Conservation (phyloP, 1,140 invertebrate genomes). For the Cyphomyrmex costatus region DNA sequence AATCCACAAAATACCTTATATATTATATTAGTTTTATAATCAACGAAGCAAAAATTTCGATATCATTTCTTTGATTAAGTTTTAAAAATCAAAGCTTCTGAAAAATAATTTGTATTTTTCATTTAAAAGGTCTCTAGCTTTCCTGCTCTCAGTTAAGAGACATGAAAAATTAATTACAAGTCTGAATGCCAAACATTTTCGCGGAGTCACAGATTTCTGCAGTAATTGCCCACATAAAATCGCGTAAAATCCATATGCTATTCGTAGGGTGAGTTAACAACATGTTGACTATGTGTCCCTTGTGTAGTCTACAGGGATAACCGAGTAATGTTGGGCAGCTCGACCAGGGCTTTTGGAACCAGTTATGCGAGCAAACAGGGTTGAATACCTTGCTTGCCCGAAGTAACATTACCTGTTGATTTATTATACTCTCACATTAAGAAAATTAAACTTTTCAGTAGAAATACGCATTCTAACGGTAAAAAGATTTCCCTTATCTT, state of each 20-base stretch:
- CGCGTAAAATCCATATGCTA: slow-evolving; percentile 71
- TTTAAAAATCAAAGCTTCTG: neutral
- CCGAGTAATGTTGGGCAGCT: slow-evolving; percentile 42
- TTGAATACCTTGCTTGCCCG: slow-evolving; percentile 34
- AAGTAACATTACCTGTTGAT: slow-evolving; percentile 53
- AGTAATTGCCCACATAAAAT: slow-evolving; percentile 81
- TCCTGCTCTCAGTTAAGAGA: neutral
- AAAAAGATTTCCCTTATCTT: neutral
- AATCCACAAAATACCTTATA: neutral
- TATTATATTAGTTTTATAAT: neutral
- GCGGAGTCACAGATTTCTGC: slow-evolving; percentile 49
- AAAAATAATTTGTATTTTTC: slow-evolving; percentile 7
- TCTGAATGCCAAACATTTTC: slow-evolving; percentile 3
- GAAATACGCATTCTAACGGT: neutral
- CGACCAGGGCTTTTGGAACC: slow-evolving; percentile 58
- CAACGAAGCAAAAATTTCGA: neutral
- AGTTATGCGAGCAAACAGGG: slow-evolving; percentile 54
- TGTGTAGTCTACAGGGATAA: slow-evolving; percentile 55
- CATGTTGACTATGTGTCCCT: slow-evolving; percentile 50
- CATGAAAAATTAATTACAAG: slow-evolving; percentile 57
- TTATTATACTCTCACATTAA: slow-evolving; percentile 5
- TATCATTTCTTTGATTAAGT: neutral
- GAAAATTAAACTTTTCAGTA: slow-evolving; percentile 14
- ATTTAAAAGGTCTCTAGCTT: neutral
- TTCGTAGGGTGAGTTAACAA: slow-evolving; percentile 66